These are phyloP conservation scores for Cheilosia scutellata DNA, from an alignment of 2,888 invertebrate genomes.

Conservation along the genomic window DNA sequence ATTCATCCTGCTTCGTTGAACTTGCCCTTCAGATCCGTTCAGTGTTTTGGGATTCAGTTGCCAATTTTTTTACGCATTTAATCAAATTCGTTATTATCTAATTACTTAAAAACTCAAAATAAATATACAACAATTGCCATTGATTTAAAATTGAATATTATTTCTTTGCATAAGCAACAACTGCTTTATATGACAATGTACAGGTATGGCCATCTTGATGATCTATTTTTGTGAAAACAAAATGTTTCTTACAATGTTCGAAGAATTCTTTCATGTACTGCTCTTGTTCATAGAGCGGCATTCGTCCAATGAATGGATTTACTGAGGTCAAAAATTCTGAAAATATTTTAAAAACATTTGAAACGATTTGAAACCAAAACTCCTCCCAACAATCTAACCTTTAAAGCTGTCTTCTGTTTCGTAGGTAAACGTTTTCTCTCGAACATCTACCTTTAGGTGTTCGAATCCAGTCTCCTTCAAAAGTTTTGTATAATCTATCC, in stretches of 20 bases:
- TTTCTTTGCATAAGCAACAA: no score
- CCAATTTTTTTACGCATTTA: no score
- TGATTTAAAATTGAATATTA: no score
- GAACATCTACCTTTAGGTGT: slow-evolving; percentile 86
- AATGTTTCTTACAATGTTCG: no score
- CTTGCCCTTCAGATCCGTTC: no score
- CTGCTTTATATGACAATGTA: no score
- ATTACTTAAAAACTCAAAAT: no score
- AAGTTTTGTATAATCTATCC: slow-evolving; percentile 81
- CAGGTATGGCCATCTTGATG: no score
- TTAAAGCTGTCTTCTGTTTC: slow-evolving; percentile 85
- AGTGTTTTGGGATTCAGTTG: no score
- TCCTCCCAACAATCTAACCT: slow-evolving; percentile 83
- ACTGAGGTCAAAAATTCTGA: slow-evolving; percentile 88
- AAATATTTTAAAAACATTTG: slow-evolving; percentile 62
- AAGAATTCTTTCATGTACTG: slow-evolving; percentile 83
- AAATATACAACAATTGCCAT: background rate
- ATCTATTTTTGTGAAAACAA: no score
- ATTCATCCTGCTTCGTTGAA: no score
- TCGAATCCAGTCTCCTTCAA: slow-evolving; percentile 87
- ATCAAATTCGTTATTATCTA: no score
- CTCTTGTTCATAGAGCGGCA: slow-evolving; percentile 86
- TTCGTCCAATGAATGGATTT: slow-evolving; percentile 88
- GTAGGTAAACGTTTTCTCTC: slow-evolving; percentile 86
- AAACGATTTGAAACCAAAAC: background rate